Percentiles rank a stretch among this genome's conserved stretches.
Conservation (phyloP, 2,888 invertebrate species). For the Nomada fabriciana region DNA sequence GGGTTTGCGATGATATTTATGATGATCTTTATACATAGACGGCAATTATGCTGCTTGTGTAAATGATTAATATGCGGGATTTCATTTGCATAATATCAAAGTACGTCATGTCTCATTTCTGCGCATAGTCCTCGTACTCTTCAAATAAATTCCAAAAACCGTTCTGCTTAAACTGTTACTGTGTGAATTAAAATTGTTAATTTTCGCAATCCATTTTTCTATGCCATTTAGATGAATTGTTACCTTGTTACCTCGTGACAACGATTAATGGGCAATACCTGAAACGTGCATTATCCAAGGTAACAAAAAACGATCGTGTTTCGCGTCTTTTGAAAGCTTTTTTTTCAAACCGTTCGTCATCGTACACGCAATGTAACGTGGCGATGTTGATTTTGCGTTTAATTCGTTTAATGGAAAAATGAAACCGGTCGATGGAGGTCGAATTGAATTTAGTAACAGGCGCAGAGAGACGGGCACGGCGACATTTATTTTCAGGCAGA, state of each 20-base stretch:
- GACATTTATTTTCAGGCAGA: neutral
- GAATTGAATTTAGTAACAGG: conserved; percentile 19
- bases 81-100: neutral
- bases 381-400: conserved; percentile 7
- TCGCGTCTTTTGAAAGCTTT: neutral
- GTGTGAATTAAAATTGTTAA: too few relatives aligned
- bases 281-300: too few relatives aligned
- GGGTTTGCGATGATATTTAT: neutral
- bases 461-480: neutral
- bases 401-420: conserved; percentile 27
- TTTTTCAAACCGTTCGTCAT: neutral
- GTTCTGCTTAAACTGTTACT: too few relatives aligned
- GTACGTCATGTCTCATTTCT: neutral
- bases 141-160: neutral
- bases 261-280: too few relatives aligned
- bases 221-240: too few relatives aligned
- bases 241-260: too few relatives aligned
- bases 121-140: neutral
- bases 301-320: neutral
- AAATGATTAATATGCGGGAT: neutral
- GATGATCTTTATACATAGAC: neutral
- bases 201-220: too few relatives aligned
- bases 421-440: conserved; percentile 10
- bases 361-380: neutral
- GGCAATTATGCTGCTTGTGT: neutral